phyloP scores from a whole-genome alignment of 2,888 invertebrate species.

The Aphodius granarius region DNA sequence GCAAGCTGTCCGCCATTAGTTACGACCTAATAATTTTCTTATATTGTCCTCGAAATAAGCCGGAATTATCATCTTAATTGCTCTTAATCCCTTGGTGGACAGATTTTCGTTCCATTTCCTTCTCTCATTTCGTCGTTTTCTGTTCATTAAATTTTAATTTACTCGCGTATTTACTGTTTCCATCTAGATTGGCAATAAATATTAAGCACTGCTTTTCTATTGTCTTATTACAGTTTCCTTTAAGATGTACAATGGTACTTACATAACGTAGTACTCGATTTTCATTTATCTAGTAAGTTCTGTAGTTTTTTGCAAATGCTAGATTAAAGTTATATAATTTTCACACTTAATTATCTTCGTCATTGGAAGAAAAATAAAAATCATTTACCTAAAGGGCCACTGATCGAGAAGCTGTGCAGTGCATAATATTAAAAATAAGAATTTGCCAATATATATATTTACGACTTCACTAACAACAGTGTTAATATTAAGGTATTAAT shows the following conservation, averaged over 20 bases:
- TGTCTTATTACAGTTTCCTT: neutral
- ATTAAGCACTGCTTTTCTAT: neutral
- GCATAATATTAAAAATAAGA: too few species aligned
- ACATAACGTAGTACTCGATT: too few species aligned
- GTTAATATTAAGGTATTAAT: too few species aligned
- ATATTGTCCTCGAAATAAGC: neutral
- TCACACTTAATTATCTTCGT: too few species aligned
- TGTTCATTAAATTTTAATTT: neutral
- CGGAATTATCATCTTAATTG: slow-evolving; percentile 14
- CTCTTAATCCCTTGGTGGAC: slow-evolving; percentile 3
- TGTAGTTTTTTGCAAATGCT: too few species aligned
- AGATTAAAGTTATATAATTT: too few species aligned
- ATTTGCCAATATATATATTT: too few species aligned
- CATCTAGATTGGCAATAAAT: neutral
- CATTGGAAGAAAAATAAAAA: too few species aligned
- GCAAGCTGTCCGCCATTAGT: slow-evolving; percentile 12
- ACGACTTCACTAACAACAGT: too few species aligned
- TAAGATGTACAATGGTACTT: neutral
- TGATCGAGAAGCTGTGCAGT: too few species aligned
- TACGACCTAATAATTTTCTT: slow-evolving; percentile 13
- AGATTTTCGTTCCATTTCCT: neutral
- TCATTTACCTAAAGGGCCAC: too few species aligned
- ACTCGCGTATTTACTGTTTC: neutral
- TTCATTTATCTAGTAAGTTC: neutral
- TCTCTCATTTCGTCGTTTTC: neutral